Percentiles rank a stretch among this genome's conserved stretches.
Conservation (phyloP, 2,113 vertebrate genomes). For the Gavialis gangeticus region DNA sequence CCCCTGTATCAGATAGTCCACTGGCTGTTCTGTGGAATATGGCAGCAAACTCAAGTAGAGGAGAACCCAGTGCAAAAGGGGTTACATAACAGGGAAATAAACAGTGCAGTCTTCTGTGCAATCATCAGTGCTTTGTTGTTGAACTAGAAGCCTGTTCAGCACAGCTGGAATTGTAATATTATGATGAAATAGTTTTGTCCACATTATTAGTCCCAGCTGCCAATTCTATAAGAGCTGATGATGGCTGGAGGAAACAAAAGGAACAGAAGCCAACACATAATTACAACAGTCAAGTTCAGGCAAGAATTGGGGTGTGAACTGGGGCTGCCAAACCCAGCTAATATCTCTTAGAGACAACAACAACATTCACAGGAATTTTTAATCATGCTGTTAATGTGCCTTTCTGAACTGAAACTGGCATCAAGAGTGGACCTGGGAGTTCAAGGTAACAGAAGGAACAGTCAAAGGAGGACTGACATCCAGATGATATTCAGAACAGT, state of each 20-base stretch:
- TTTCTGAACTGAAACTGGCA: background rate
- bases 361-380: conserved; percentile 53
- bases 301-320: conserved; percentile 67
- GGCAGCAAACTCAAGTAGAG: background rate
- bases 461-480: accelerated
- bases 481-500: accelerated
- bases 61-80: background rate
- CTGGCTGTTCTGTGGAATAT: background rate
- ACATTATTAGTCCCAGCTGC: background rate
- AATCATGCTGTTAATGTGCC: background rate
- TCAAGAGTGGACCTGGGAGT: accelerated
- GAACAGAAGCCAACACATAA: conserved; percentile 60
- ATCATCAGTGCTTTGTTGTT: background rate
- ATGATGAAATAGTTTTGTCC: background rate
- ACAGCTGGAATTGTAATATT: background rate
- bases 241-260: conserved; percentile 67
- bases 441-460: background rate
- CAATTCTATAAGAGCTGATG: conserved; percentile 36
- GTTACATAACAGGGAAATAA: background rate
- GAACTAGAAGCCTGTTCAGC: background rate
- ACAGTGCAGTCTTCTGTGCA: background rate
- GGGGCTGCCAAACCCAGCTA: conserved; percentile 6
- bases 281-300: conserved; percentile 70
- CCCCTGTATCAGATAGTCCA: background rate
- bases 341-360: conserved; percentile 41